These are phyloP conservation scores for Drosophila macrospina DNA, from an alignment of 2,888 invertebrate species.

Conservation along the genomic window DNA sequence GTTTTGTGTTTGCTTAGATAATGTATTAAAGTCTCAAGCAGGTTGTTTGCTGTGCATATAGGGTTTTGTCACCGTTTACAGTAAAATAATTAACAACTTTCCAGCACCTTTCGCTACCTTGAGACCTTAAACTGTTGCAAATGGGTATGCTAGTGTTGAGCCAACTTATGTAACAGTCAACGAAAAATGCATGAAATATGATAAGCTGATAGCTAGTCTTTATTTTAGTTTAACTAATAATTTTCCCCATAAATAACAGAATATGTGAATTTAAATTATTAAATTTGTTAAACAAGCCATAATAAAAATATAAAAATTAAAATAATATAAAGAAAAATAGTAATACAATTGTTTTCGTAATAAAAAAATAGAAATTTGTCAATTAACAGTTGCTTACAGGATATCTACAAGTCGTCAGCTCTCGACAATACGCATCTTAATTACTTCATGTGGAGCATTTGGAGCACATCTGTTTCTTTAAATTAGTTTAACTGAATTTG, in stretches of 20 bases:
- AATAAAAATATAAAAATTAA: too few relatives aligned
- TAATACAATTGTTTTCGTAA: too few relatives aligned
- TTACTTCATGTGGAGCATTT: not conserved
- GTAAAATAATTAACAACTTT: slow-evolving; percentile 24
- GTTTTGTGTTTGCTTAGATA: slow-evolving; percentile 42
- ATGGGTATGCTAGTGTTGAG: not conserved
- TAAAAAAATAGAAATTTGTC: too few relatives aligned
- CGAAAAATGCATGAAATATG: too few relatives aligned
- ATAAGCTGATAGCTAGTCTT: too few relatives aligned
- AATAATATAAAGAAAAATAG: too few relatives aligned
- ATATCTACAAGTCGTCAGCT: not conserved
- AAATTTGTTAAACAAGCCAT: too few relatives aligned
- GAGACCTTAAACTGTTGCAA: not conserved
- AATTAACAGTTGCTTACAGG: not conserved
- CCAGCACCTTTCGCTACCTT: slow-evolving; percentile 13
- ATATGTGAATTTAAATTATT: too few relatives aligned
- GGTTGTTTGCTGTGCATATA: slow-evolving; percentile 19
- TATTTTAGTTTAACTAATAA: too few relatives aligned
- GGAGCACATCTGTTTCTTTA: slow-evolving; percentile 16
- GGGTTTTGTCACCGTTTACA: slow-evolving; percentile 12
- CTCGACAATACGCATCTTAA: not conserved
- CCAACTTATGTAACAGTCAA: not conserved
- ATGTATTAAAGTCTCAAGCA: slow-evolving; percentile 31
- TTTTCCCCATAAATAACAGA: too few relatives aligned
- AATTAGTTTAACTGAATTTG: slow-evolving; percentile 15